Evolutionary conservation across 2,113 vertebrate genomes (phyloP), one percentile per base, ranked within the genome.

Genomic region (Sphaerodactylus townsendi): DNA sequence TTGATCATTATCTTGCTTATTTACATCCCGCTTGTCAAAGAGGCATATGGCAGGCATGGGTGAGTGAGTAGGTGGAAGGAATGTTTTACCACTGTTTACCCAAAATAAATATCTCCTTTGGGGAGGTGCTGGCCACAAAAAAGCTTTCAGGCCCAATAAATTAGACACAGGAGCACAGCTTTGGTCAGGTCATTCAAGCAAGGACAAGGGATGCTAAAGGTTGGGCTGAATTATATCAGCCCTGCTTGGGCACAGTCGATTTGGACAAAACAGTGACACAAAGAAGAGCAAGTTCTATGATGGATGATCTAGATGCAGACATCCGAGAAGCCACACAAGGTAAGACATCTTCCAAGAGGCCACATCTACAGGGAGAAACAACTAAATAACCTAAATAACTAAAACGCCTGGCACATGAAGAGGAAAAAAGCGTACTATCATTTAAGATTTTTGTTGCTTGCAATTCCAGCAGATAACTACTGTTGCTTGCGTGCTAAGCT

Each of bases 71-170:
- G 73, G 68, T 2, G 1, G 87, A 1, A 1, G 1, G 0, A 65
- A 81, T 1, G 0, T 2, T 0, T 84, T 88, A 92, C 85, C 76
- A 10, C 28, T 94, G 9, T 94, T 94, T 94, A 94, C 92, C 89
- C 83, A 89, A 92, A 94, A 94, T 64, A 93, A 78, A 44, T 46
- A 65, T 59, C 66, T 77, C 30, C 23, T 35, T 7, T 5, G 0
- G 62, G 76, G 88, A 21, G 81, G 76, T 1, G 10, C 79, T 82
- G 23, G 0, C 81, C 33, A 48, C 76, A 87, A 89, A 85, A 85
- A 19, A 90, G 78, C 84, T 46, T 1, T 53, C 48, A 44, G 59
- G 75, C 71, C 25, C 74, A 82, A 78, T 86, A 82, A 78, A 82
- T 78, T 46, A 76, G 10, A 33, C 15, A 14, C 65, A 44, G 79